phyloP scores from a whole-genome alignment of 1,140 invertebrate genomes.

The Lerema accius region DNA sequence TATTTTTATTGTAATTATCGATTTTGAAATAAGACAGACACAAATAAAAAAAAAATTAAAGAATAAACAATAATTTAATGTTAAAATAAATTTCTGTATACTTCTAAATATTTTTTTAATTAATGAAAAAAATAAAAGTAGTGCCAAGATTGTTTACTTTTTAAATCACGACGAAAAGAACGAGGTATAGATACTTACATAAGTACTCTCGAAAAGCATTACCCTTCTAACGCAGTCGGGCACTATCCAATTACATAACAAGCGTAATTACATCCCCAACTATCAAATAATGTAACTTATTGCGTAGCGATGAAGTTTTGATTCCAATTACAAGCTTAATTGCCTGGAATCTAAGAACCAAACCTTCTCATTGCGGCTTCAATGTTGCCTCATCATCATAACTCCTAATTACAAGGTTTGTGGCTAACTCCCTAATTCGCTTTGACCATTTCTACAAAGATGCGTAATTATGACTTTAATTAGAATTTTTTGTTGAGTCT shows the following conservation, averaged over 20 bases:
- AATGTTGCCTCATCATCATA: not conserved
- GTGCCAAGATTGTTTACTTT: no score
- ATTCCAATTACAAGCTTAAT: not conserved
- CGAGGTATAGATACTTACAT: no score
- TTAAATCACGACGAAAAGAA: no score
- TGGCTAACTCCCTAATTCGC: not conserved
- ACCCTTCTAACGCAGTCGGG: no score
- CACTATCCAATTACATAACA: conserved; percentile 7
- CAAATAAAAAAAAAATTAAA: no score
- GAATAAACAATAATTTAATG: no score
- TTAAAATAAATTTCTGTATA: no score
- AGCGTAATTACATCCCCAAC: not conserved
- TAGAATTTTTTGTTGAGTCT: not conserved
- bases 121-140: no score
- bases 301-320: not conserved
- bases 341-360: not conserved
- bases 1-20: no score
- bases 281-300: not conserved
- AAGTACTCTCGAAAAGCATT: no score
- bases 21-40: no score
- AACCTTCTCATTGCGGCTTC: not conserved
- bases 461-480: conserved; percentile 12
- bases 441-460: not conserved
- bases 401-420: not conserved
- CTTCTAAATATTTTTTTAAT: no score